Conservation (phyloP, 2,113 vertebrate genomes). For the Poecilia latipinna region DNA sequence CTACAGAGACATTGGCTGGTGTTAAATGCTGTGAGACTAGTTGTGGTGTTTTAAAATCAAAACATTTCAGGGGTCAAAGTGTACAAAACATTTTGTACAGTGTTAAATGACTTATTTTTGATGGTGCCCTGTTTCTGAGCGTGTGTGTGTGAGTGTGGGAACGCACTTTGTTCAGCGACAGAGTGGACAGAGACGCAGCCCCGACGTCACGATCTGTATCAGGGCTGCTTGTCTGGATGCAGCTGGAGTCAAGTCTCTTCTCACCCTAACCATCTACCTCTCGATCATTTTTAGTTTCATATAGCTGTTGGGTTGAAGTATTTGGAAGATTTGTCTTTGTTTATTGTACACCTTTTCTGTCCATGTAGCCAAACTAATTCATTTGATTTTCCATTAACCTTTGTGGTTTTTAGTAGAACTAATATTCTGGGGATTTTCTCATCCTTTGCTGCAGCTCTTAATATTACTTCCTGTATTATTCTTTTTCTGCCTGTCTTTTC, state of each 20-base stretch:
- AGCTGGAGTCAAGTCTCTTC: conserved; percentile 21
- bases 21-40: conserved; percentile 57
- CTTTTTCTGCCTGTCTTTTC: conserved; percentile 11
- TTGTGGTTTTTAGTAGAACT: background rate
- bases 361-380: conserved; percentile 4
- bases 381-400: background rate
- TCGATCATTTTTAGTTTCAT: conserved; percentile 48
- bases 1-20: background rate
- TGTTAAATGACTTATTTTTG: conserved; percentile 46
- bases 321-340: background rate
- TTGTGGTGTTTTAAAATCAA: conserved; percentile 23
- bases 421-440: background rate
- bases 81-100: conserved; percentile 60
- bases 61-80: conserved; percentile 53
- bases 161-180: conserved; percentile 22
- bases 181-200: conserved; percentile 48
- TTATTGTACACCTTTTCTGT: background rate
- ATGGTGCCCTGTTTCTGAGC: conserved; percentile 31
- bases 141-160: conserved; percentile 23
- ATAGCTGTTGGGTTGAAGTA: conserved; percentile 13
- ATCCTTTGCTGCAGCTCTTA: background rate
- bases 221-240: conserved; percentile 37
- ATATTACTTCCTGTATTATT: conserved; percentile 14
- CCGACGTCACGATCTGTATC: conserved; percentile 37
- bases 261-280: conserved; percentile 79